Base-by-base conservation (phyloP, 2,113 vertebrate species). In the Hemichromis elongatus region DNA sequence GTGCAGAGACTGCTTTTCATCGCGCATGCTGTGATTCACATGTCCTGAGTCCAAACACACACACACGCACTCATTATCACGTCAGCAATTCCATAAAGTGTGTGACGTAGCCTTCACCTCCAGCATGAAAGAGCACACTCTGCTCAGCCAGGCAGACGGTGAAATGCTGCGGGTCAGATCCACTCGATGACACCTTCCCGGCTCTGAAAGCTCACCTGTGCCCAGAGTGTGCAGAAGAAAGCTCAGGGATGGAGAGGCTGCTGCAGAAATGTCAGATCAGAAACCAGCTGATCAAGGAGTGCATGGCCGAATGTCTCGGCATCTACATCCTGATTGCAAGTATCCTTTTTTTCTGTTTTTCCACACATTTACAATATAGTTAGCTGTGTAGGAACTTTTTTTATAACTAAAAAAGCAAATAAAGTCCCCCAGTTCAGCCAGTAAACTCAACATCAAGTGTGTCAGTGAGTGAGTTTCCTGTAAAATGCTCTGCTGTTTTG, bases 251-350 rank as follows among this genome's bases (percentile, higher is more conserved):
- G 96, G 95, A 96, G 57, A 87, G 66, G 68, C 85, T 95, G 45
- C 88, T 96, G 77, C 92, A n/a, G 80, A 96, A 73, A 83, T 95
- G 92, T 77, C 85, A 21, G 26, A 92, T 96, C 92, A 91, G 77
- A 47, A 96, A 53, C 85, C 77, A 73, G 5, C 86, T 96, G 79
- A 19, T 92, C 77, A 87, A 94, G 50, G 92, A 96, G 83, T 96
- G 96, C 73, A 35, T 96, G 84, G 95, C 96, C 0, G 96, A 96
- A 56, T 94, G 92, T 88, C 92, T 96, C 0, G 95, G 96, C 7
- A 91, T 95, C 33, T 96, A 94, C 24, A 3, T 95, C 85, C 6
- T 96, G 26, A 96, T 96, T 81, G 96, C 96, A 88, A 96, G 96
- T 95, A 9, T 26, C 9, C 35, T 19, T 40, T 37, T 30, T 28